A percentile compares a stretch with the other conserved stretches of the same genome.
Evolutionary conservation across 2,797 vertebrate species (phyloP).

Genomic region (Falco novaeseelandiae): DNA sequence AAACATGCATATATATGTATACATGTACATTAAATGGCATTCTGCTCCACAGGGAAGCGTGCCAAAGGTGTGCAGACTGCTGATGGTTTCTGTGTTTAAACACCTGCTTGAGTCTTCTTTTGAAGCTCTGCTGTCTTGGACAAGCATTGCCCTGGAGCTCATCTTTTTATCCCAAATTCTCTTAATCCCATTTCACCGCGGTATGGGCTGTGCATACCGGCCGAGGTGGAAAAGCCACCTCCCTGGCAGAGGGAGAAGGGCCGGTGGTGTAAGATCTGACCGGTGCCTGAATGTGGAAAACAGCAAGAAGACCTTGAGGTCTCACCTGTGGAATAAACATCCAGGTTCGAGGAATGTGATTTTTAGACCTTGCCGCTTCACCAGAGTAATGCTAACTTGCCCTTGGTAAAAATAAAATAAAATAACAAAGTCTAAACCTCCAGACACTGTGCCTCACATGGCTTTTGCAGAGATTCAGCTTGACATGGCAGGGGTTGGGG

Average conservation of each 20-base stretch:
- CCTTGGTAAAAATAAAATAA: not conserved
- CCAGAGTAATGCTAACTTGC: not conserved
- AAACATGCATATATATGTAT: fast-evolving
- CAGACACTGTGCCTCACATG: fast-evolving
- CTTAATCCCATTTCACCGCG: fast-evolving
- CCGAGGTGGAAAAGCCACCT: not conserved
- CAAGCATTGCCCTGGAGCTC: not conserved
- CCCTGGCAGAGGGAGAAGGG: not conserved
- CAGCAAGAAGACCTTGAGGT: not conserved
- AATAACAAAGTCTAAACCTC: not conserved
- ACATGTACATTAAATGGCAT: fast-evolving
- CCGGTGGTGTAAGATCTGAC: not conserved
- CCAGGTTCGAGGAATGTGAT: not conserved
- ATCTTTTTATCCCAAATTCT: not conserved
- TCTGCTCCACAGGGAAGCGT: not conserved
- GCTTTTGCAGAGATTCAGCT: not conserved
- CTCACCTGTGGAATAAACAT: not conserved
- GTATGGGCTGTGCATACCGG: fast-evolving
- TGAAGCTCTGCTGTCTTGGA: not conserved
- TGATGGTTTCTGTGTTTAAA: not conserved
- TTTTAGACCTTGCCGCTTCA: not conserved
- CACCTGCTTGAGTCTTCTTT: not conserved
- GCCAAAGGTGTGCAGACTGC: not conserved
- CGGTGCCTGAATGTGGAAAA: not conserved
- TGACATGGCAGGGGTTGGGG: not conserved